A percentile compares a stretch with the other conserved stretches of the same genome.
These are phyloP conservation scores for Myotis brandtii DNA, from an alignment of 2,113 vertebrate genomes.

Conservation along the genomic window DNA sequence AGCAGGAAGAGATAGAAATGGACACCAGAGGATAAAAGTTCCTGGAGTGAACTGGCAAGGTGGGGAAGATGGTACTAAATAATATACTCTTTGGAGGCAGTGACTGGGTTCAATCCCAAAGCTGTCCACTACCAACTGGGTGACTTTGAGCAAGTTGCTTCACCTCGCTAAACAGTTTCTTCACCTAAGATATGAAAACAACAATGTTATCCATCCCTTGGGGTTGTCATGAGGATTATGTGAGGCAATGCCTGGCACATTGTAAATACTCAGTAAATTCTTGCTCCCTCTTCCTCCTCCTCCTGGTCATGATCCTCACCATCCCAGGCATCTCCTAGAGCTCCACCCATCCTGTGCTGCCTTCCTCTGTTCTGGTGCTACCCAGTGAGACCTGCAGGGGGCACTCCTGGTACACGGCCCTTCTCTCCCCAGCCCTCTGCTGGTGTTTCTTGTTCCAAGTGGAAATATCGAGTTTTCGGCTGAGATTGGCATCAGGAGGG, in stretches of 20 bases:
- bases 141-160: neutral
- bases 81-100: neutral
- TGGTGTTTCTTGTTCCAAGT: slow-evolving; percentile 68
- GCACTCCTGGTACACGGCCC: slow-evolving; percentile 55
- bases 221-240: neutral
- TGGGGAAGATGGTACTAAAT: neutral
- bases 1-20: neutral
- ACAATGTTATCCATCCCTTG: neutral
- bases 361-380: neutral
- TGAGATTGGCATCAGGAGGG: slow-evolving; percentile 75
- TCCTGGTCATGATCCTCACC: no score
- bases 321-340: neutral
- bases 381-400: slow-evolving; percentile 73
- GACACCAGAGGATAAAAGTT: neutral
- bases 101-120: neutral
- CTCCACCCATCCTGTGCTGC: no score
- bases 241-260: neutral
- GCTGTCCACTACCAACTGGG: neutral
- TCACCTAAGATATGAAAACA: slow-evolving; percentile 23
- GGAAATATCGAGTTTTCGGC: slow-evolving; percentile 78
- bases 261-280: neutral
- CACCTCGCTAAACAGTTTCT: neutral
- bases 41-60: neutral
- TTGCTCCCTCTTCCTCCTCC: neutral
- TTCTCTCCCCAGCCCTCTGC: neutral